Base-by-base conservation (phyloP, 2,888 invertebrate species). In the Euspilapteryx auroguttella region DNA sequence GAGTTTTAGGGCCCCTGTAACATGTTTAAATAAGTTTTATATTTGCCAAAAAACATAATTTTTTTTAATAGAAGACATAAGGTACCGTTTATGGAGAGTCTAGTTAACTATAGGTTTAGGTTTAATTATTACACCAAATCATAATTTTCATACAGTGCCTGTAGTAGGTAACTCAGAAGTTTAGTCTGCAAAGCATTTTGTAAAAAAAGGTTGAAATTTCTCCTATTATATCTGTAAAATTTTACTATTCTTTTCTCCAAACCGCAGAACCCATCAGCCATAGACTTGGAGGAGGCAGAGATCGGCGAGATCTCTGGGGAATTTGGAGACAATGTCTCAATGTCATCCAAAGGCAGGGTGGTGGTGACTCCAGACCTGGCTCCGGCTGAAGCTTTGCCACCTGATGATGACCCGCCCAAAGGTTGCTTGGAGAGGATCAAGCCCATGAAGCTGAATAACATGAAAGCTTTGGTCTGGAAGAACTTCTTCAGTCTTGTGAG, bases 401-500 rank as follows among this genome's bases (percentile, higher is more conserved):
- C 86, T 1, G 86, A 84, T 28, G 85, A 86, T 37, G 79, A 81
- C 21, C 75, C 79, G 1, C 64, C 76, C 3, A 63, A 61, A 12
- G 69, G 68, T 0, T 73, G 77, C 28, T 63, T 73, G 39, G 82
- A 85, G 34, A 71, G 78, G 34, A 65, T 82, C 27, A 82, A 81
- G 54, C 80, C 87, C 21, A 78, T 88, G 61, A 79, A 86, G 41
- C 63, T 76, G 37, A 73, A 81, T 45, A 87, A 89, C 43, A 86
- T 91, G 85, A 83, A 83, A 41, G 90, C 92, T 1, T 61, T 93
- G 12, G 80, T 92, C 25, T 91, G 92, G 89, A 94, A 93, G 57
- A 93, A 93, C 54, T 87, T 89, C 45, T 73, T 91, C 29, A 89
- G 90, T 82, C 84, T 93, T 78, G 84, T 87, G 75, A 80, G 93